Evolutionary conservation across 2,113 vertebrate genomes (phyloP).

Genomic region (Arothron firmamentum): DNA sequence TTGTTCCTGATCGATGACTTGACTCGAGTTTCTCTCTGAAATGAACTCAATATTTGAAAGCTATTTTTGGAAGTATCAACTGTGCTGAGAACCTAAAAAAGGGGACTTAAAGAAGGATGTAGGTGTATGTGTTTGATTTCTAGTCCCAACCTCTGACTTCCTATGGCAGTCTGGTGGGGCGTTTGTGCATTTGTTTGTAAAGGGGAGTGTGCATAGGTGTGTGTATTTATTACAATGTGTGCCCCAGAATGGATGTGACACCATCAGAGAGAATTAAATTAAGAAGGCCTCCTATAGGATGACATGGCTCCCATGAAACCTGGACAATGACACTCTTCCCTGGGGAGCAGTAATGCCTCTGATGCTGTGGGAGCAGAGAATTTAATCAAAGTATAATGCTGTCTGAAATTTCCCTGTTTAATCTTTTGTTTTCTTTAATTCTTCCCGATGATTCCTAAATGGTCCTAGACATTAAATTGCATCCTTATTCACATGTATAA

Average conservation of each 20-base stretch:
- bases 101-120: slow-evolving; percentile 16
- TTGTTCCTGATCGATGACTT: slow-evolving; percentile 17
- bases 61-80: slow-evolving; percentile 55
- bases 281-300: not conserved
- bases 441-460: too few species aligned
- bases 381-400: not conserved
- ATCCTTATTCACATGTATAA: too few species aligned
- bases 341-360: slow-evolving; percentile 6
- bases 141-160: not conserved
- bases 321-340: slow-evolving; percentile 5
- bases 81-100: slow-evolving; percentile 36
- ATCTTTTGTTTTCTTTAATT: slow-evolving; percentile 14
- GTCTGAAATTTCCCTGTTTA: not conserved
- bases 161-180: not conserved
- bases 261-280: slow-evolving; percentile 4
- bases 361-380: slow-evolving; percentile 1
- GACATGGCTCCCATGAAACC: not conserved
- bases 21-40: slow-evolving; percentile 29
- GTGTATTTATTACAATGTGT: not conserved
- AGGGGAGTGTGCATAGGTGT: not conserved
- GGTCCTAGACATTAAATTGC: too few species aligned
- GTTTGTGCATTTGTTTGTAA: not conserved
- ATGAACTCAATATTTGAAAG: slow-evolving; percentile 30
- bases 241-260: slow-evolving; percentile 1
- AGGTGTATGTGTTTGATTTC: slow-evolving; percentile 6